phyloP scores from a whole-genome alignment of 2,888 invertebrate genomes.

The Microchrysa polita region DNA sequence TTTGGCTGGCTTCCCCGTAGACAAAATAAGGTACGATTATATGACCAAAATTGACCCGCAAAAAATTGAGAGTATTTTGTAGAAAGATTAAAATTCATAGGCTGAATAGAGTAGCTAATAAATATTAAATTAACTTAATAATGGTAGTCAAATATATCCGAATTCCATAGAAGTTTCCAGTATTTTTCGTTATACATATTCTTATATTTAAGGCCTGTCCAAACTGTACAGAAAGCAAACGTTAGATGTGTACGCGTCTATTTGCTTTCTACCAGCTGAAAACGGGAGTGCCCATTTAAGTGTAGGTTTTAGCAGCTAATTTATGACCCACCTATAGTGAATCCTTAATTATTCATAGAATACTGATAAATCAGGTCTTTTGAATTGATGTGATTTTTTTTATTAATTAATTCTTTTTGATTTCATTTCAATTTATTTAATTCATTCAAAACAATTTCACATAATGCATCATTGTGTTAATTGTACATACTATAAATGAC shows the following conservation, averaged over 20 bases:
- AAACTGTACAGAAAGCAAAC: not conserved
- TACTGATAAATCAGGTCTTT: constrained; percentile 25
- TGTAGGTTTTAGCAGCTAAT: not conserved
- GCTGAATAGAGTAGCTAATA: not conserved
- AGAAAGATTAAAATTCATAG: not conserved
- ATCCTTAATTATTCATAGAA: not conserved
- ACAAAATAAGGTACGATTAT: constrained; percentile 27
- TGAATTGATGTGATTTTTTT: constrained; percentile 5
- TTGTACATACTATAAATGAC: constrained; percentile 21
- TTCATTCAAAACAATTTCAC: constrained; percentile 17
- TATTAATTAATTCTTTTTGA: no score
- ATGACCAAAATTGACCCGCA: no score
- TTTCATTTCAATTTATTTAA: not conserved
- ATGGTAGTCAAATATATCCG: no score
- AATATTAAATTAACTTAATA: not conserved
- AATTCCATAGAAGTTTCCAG: no score
- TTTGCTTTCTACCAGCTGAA: not conserved
- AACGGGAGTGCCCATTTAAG: not conserved
- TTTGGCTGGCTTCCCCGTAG: constrained; percentile 28
- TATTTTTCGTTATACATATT: not conserved
- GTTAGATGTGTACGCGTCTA: no score
- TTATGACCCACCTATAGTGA: not conserved
- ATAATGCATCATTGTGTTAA: constrained; percentile 14
- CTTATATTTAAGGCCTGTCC: not conserved
- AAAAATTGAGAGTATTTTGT: not conserved